Conservation (phyloP, 2,113 vertebrate species). For the Paradoxurus hermaphroditus region DNA sequence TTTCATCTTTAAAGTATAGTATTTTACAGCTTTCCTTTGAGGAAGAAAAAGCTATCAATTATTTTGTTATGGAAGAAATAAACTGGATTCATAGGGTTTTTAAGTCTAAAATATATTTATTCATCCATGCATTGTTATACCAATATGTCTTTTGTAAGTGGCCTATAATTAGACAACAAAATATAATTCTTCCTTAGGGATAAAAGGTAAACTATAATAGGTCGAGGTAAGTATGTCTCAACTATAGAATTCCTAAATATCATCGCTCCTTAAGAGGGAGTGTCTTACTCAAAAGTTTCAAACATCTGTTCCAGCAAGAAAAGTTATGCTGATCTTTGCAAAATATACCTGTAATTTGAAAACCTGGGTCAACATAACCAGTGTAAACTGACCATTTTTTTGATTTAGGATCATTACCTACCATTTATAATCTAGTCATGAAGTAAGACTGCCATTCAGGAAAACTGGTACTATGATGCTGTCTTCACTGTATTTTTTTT, state of each 20-base stretch:
- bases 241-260: not conserved
- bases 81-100: not conserved
- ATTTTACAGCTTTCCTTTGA: not conserved
- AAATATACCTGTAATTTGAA: not conserved
- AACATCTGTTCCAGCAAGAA: not conserved
- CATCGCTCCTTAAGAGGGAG: not conserved
- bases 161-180: not conserved
- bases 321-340: not conserved
- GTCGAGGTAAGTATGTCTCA: not conserved
- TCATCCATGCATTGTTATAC: not conserved
- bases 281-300: not conserved
- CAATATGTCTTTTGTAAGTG: not conserved
- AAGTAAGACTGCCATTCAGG: not conserved
- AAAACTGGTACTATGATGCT: not conserved
- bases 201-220: not conserved
- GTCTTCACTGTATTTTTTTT: not conserved
- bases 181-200: not conserved
- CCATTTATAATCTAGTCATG: not conserved
- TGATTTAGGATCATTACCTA: not conserved
- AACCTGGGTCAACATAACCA: not conserved
- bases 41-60: not conserved
- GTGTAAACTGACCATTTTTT: not conserved
- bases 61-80: not conserved
- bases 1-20: not conserved
- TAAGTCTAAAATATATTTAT: not conserved